Percentiles rank a stretch among this genome's conserved stretches.
phyloP scores from a whole-genome alignment of 2,797 vertebrate species.

The Chelon labrosus region DNA sequence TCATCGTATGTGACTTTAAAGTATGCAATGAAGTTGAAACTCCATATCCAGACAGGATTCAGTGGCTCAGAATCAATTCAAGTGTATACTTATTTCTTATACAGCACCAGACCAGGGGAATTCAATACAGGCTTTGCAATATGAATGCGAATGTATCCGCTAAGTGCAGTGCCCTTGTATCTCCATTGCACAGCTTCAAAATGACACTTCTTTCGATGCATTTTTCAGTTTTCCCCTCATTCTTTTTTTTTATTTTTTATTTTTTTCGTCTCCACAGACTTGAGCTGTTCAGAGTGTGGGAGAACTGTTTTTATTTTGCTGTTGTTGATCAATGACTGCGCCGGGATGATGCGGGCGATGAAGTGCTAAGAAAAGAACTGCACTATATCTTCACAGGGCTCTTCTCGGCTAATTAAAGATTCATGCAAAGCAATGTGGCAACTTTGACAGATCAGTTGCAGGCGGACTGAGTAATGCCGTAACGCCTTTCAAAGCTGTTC shows the following conservation, averaged over 20 bases:
- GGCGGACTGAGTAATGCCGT: constrained; percentile 50
- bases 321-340: constrained; percentile 41
- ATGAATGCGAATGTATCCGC: constrained; percentile 56
- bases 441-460: constrained; percentile 72
- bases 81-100: constrained; percentile 31
- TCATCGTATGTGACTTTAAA: constrained; percentile 22
- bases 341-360: constrained; percentile 41
- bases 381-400: constrained; percentile 45
- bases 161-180: constrained; percentile 52
- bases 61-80: constrained; percentile 4
- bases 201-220: constrained; percentile 36
- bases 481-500: constrained; percentile 56
- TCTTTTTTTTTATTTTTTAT: not conserved
- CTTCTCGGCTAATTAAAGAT: constrained; percentile 74
- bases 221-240: constrained; percentile 12
- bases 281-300: constrained; percentile 36
- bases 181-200: constrained; percentile 61
- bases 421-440: constrained; percentile 66
- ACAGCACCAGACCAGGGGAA: constrained; percentile 37
- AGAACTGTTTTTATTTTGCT: constrained; percentile 50
- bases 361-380: constrained; percentile 39
- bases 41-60: constrained; percentile 10
- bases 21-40: constrained; percentile 21
- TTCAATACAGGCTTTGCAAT: constrained; percentile 60
- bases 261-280: constrained; percentile 6